Percentiles rank a stretch among this genome's conserved stretches.
phyloP scores from a whole-genome alignment of 2,113 vertebrate species.

The Strigops habroptila region DNA sequence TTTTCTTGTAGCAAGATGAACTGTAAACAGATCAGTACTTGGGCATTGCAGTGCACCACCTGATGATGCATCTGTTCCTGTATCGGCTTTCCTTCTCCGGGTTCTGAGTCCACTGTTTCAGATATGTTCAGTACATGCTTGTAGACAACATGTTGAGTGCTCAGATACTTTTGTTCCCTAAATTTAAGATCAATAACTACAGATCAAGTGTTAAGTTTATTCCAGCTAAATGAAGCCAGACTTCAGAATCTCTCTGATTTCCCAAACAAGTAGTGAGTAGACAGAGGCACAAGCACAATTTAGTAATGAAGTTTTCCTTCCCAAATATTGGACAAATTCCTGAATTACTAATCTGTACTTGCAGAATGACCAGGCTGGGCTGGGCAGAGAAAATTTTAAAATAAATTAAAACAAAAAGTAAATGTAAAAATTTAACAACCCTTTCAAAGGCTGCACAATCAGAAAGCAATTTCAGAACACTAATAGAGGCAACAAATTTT shows the following conservation, averaged over 20 bases:
- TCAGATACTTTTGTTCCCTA: neutral
- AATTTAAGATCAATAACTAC: neutral
- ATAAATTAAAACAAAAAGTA: neutral
- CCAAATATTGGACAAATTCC: neutral
- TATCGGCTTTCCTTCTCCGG: neutral
- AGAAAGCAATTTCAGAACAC: neutral
- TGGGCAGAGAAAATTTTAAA: neutral
- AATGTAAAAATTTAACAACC: neutral
- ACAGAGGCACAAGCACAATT: neutral
- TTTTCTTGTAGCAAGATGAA: neutral
- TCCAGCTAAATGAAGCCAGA: neutral
- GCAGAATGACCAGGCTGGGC: neutral
- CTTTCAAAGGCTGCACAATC: neutral
- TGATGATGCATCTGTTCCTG: neutral
- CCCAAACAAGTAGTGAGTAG: neutral
- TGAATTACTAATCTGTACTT: neutral
- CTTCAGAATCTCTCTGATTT: neutral
- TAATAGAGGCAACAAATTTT: neutral
- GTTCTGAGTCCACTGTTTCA: neutral
- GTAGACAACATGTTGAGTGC: neutral
- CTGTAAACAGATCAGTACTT: neutral
- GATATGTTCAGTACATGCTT: neutral
- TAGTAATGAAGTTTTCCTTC: neutral
- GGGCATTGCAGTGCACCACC: neutral
- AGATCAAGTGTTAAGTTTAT: neutral